phyloP scores from a whole-genome alignment of 2,797 vertebrate genomes.

The Neostethus bicornis region DNA sequence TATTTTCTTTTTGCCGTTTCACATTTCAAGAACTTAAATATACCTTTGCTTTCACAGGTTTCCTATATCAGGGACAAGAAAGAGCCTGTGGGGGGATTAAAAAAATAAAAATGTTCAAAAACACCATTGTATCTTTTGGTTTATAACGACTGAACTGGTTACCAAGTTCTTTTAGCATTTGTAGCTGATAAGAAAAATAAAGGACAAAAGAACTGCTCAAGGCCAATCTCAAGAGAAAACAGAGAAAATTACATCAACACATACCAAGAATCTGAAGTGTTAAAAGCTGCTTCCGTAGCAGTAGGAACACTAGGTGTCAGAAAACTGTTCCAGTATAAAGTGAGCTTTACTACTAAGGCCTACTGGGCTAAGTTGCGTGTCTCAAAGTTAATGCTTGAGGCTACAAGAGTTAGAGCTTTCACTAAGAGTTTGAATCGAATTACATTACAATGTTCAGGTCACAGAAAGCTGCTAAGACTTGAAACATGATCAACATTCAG shows the following conservation, averaged over 20 bases:
- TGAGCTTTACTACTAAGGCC: conserved; percentile 12
- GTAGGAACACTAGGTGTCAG: neutral
- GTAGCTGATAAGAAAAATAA: conserved; percentile 47
- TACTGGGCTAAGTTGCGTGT: conserved; percentile 55
- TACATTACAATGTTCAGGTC: conserved; percentile 55
- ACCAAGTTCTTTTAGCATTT: conserved; percentile 27
- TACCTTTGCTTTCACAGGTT: conserved; percentile 29
- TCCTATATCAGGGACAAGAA: conserved; percentile 16
- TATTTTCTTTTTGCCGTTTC: conserved; percentile 47
- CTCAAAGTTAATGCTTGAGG: conserved; percentile 58
- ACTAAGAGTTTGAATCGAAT: conserved; percentile 54
- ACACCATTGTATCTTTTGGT: conserved; percentile 1
- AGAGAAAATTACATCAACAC: conserved; percentile 62
- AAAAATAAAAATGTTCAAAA: neutral
- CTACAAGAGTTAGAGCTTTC: conserved; percentile 51
- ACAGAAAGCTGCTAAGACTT: conserved; percentile 13
- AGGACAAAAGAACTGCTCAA: conserved; percentile 38
- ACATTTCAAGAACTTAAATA: conserved; percentile 33
- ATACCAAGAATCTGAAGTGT: conserved; percentile 38
- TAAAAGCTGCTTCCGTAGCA: conserved; percentile 35
- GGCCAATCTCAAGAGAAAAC: conserved; percentile 54
- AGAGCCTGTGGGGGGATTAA: conserved; percentile 8
- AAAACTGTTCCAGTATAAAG: conserved; percentile 4
- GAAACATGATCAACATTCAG: conserved; percentile 50
- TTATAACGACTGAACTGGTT: conserved; percentile 22